Evolutionary conservation across 2,888 invertebrate species (phyloP), one percentile per base, ranked within the genome.

Genomic region (Macropis europaea): DNA sequence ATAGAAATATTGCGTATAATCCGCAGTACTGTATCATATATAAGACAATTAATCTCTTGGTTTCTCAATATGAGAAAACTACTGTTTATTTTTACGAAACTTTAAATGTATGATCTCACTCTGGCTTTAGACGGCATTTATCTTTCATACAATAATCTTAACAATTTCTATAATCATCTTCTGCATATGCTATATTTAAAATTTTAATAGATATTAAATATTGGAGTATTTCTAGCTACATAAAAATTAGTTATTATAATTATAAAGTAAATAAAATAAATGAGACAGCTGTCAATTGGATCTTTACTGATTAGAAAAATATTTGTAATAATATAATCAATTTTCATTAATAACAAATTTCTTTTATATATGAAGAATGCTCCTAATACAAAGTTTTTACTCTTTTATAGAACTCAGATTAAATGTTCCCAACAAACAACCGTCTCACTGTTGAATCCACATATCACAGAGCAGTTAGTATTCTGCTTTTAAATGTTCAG

Each of bases 11-110:
- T 24, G 17, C 36, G 17, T 62, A 76, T 47, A 57, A 53, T 76
- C 17, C 69, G 26, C 45, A 72, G 19, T 56, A 56, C 52, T 36
- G 34, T 73, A 70, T 45, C 64, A 61, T 68, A 64, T 42, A 53
- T 34, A 53, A 26, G 66, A 72, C 50, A 80, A 61, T 69, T 56
- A 47, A 57, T 69, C 52, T 60, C 53, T 68, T 62, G 11, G 38
- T 79, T 88, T 87, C 88, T 88, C 88, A 88, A 88, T 88, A 88
- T 88, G 88, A 88, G 88, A 88, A 88, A 87, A 72, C 71, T 63
- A 77, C 68, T 62, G 64, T 75, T 71, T 73, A 60, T 30, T 61
- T 73, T 77, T 76, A 69, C 34, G 59, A 74, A 74, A 74, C 48
- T 60, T 76, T 76, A 76, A 66, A 69, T 53, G 71, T 75, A 72